Evolutionary conservation across 2,888 invertebrate genomes (phyloP).

Genomic region (Troides aeacus): DNA sequence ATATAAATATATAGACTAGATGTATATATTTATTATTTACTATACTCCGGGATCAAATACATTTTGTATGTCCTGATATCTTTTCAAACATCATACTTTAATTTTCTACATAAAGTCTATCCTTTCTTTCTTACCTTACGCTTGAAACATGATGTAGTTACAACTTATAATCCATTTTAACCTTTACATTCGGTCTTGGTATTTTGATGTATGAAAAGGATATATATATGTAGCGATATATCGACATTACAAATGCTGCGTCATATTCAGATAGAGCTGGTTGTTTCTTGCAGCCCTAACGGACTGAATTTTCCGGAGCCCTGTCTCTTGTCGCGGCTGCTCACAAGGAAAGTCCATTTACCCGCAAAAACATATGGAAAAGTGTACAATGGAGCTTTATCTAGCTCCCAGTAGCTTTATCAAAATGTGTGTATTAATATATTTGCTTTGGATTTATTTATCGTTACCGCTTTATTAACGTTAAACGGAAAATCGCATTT

Average conservation of each 20-base stretch:
- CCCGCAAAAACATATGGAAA: constrained; percentile 60
- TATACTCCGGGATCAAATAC: no score
- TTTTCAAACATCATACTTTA: no score
- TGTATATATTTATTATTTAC: no score
- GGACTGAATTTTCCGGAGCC: constrained; percentile 65
- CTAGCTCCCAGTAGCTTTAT: constrained; percentile 27
- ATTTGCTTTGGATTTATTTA: constrained; percentile 10
- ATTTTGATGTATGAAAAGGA: not conserved
- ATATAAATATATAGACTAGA: no score
- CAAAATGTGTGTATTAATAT: constrained; percentile 16
- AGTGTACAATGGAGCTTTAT: constrained; percentile 44
- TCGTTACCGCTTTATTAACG: not conserved
- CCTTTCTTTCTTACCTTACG: no score
- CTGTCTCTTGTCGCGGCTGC: constrained; percentile 58
- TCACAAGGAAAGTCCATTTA: constrained; percentile 72
- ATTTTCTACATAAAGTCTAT: no score
- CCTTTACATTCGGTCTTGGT: not conserved
- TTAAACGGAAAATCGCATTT: not conserved
- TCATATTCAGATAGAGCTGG: constrained; percentile 7
- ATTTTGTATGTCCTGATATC: no score
- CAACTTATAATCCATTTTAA: no score
- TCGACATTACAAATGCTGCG: constrained; percentile 17
- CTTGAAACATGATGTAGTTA: no score
- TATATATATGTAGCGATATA: not conserved
- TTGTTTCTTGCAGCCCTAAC: constrained; percentile 29